Evolutionary conservation across 2,113 vertebrate genomes (phyloP).

Genomic region (Vimba vimba): DNA sequence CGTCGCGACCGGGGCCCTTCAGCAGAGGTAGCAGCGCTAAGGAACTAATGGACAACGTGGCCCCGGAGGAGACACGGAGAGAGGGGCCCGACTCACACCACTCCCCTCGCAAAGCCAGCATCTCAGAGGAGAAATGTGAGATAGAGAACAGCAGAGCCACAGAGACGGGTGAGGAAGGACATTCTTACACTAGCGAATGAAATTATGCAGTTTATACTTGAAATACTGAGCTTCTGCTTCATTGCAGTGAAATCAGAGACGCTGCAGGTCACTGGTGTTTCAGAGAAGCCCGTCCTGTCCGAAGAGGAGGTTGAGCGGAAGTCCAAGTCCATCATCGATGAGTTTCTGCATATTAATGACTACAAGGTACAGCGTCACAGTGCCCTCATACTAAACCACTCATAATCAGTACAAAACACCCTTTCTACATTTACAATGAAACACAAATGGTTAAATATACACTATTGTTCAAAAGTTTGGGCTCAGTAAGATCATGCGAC

Average conservation of each 20-base stretch:
- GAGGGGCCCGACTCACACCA: constrained; percentile 83
- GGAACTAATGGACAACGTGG: constrained; percentile 83
- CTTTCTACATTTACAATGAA: not conserved
- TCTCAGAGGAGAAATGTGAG: constrained; percentile 81
- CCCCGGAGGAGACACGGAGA: constrained; percentile 80
- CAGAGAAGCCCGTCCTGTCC: constrained; percentile 78
- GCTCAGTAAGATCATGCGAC: too few relatives aligned
- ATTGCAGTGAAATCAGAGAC: constrained; percentile 82
- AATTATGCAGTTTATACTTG: not conserved
- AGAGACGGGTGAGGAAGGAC: constrained; percentile 78
- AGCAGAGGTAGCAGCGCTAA: constrained; percentile 83
- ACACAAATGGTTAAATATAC: not conserved
- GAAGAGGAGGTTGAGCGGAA: constrained; percentile 92
- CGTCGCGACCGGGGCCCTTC: constrained; percentile 78
- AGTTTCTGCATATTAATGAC: constrained; percentile 98
- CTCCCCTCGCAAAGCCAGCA: constrained; percentile 78
- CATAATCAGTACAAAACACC: not conserved
- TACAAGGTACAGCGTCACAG: constrained; percentile 82
- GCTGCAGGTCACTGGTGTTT: constrained; percentile 60
- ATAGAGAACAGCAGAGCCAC: constrained; percentile 74
- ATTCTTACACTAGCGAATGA: not conserved
- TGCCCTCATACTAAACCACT: not conserved
- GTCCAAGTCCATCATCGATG: constrained; percentile 93
- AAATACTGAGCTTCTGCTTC: constrained; percentile 2
- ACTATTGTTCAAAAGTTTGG: not conserved